Conservation (phyloP, 2,888 invertebrate genomes). For the Pyrochroa serraticornis region DNA sequence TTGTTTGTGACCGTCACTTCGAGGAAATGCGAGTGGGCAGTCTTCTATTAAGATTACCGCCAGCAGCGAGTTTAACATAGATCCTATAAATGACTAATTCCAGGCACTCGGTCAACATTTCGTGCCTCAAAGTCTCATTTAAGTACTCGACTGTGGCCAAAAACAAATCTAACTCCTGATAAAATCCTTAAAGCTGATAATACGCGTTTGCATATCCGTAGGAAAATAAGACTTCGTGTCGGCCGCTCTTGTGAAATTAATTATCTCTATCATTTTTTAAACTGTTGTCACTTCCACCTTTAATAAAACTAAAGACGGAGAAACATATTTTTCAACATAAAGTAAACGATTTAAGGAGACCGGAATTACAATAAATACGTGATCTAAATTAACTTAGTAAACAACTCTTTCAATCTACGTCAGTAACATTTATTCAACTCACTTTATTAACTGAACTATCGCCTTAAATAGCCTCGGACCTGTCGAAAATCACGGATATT, state of each 20-base stretch:
- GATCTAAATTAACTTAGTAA: constrained; percentile 11
- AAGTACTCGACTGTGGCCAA: constrained; percentile 2
- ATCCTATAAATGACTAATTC: constrained; percentile 5
- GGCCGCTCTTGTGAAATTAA: constrained; percentile 6
- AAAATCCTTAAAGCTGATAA: constrained; percentile 7
- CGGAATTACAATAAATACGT: constrained; percentile 13
- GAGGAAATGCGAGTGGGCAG: constrained; percentile 13
- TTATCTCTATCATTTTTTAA: constrained; percentile 9
- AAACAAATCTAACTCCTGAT: constrained; percentile 9
- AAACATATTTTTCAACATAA: constrained; percentile 19
- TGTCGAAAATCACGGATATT: constrained; percentile 5
- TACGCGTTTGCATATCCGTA: constrained; percentile 2
- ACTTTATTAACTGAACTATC: constrained; percentile 5
- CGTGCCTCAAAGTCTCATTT: constrained; percentile 7
- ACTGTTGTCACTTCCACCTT: constrained; percentile 13
- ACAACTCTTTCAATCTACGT: constrained; percentile 4
- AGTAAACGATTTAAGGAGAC: constrained; percentile 10
- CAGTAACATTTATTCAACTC: constrained; percentile 7
- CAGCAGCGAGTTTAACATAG: constrained; percentile 1
- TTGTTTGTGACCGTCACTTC: constrained; percentile 19
- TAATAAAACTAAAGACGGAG: constrained; percentile 13
- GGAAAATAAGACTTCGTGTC: constrained; percentile 4
- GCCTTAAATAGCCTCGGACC: neutral
- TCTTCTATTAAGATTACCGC: constrained; percentile 9
- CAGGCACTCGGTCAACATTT: constrained; percentile 9